Evolutionary conservation across 2,888 invertebrate genomes (phyloP), one percentile per base, ranked within the genome.

Genomic region (Muschampia staudingeri): DNA sequence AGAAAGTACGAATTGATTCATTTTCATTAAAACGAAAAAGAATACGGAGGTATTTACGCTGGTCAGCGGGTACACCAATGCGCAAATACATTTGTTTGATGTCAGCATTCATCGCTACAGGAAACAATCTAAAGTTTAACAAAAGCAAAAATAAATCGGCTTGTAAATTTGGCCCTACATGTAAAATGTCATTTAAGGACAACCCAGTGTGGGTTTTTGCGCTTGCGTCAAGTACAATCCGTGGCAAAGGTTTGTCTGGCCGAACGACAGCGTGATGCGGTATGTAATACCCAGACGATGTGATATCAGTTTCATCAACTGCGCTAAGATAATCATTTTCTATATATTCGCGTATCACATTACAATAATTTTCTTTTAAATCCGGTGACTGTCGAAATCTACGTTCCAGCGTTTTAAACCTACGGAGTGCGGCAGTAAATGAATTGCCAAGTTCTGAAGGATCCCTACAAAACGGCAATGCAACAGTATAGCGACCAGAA

Each of bases 51-150:
- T 61, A 61, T 61, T 61, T 25, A 4, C 61, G 11, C 19, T 61
- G 61, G 9, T 9, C 9, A 19, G 19, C 25, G n/a, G 25, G 19
- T 3, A 61, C 61, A 25, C 4, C n/a, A 25, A 61, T 61, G 19
- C 25, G 61, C 4, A 61, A 61, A 61, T 61, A 61, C 61, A 61
- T 61, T 61, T 61, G 61, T 61, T 61, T 61, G 19, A 61, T 61
- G 25, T 61, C 61, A 8, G 61, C 61, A 2, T 19, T 61, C 61
- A 61, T 61, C 61, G 61, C 61, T 61, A 61, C 11, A 11, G 61
- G 61, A 11, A 61, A 61, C 11, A 61, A 61, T 25, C 61, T 19
- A 61, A 61, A 61, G 9, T 61, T 61, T 11, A 61, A 61, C 25
- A 61, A 61, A 25, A 61, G 25, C 11, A 61, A 11, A 61, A 61